phyloP scores from a whole-genome alignment of 2,888 invertebrate species.

The Chalcis sispes region DNA sequence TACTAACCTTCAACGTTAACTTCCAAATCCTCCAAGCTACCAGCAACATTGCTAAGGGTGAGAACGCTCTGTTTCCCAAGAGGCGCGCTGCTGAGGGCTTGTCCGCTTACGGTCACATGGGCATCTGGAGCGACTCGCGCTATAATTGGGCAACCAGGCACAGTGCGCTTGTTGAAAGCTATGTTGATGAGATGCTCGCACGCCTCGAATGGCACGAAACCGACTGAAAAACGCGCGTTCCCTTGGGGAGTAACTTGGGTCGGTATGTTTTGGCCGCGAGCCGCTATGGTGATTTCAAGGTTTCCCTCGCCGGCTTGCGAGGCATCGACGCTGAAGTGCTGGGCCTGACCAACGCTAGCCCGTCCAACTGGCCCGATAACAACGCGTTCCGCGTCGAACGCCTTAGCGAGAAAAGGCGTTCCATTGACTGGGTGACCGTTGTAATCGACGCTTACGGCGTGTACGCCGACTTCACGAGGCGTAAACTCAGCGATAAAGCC shows the following conservation, averaged over 20 bases:
- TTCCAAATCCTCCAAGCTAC: slow-evolving; percentile 94
- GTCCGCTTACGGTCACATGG: slow-evolving; percentile 80
- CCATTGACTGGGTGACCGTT: slow-evolving; percentile 93
- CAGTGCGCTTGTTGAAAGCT: slow-evolving; percentile 95
- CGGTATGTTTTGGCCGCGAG: slow-evolving; percentile 94
- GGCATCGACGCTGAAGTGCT: slow-evolving; percentile 97
- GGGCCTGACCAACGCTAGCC: slow-evolving; percentile 90
- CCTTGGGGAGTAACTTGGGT: slow-evolving; percentile 97
- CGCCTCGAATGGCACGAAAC: slow-evolving; percentile 95
- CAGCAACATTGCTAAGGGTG: slow-evolving; percentile 83
- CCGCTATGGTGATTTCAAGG: slow-evolving; percentile 96
- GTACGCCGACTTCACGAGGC: slow-evolving; percentile 94
- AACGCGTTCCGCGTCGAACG: slow-evolving; percentile 93
- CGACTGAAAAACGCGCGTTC: slow-evolving; percentile 93
- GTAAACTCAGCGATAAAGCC: slow-evolving; percentile 95
- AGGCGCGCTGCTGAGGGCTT: slow-evolving; percentile 77
- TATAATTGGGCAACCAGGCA: slow-evolving; percentile 93
- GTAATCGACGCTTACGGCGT: slow-evolving; percentile 93
- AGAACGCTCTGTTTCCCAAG: slow-evolving; percentile 74
- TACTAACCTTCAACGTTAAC: slow-evolving; percentile 94
- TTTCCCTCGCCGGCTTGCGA: slow-evolving; percentile 98
- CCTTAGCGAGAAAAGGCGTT: slow-evolving; percentile 93
- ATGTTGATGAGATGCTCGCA: slow-evolving; percentile 97
- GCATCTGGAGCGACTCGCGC: slow-evolving; percentile 84
- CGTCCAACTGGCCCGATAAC: slow-evolving; percentile 88